Base-by-base conservation (phyloP, 2,113 vertebrate species). In the Acinonyx jubatus region DNA sequence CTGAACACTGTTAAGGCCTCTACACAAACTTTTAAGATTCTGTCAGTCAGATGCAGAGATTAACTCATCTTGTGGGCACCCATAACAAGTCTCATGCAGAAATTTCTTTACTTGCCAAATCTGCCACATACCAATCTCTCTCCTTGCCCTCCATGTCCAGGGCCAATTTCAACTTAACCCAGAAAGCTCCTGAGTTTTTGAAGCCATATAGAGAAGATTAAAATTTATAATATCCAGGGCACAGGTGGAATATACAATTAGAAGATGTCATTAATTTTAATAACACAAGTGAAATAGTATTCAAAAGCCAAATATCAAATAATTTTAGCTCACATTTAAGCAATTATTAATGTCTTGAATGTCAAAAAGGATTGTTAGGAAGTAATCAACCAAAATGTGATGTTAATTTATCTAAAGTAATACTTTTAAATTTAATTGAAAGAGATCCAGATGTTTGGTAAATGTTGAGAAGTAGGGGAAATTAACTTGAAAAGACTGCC, bases 381-480 rank as follows among this genome's bases (percentile, higher is more conserved):
- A 57, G 85, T 90, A 91, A 78, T 63, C 38, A 87, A 84, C 57
- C n/a, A 36, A 85, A 97, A 80, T 79, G 31, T 78, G 45, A 33
- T 63, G 7, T 23, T 95, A 63, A 55, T 33, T 83, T 94, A 78
- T 85, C 11, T 23, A 29, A 81, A 94, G 14, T 76, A 80, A 73
- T 92, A 68, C 12, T 61, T 94, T 48, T 52, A 65, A n/a, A 23
- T 61, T 2, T 76, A 76, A 89, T 83, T 76, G 38, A 76, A 14
- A 73, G 61, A 92, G 15, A 45, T 96, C 13, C 16, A 86, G 91
- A 68, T 93, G 25, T 11, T 93, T 89, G 45, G 3, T 63, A 78
- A 91, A 76, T 96, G 1, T 73, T 93, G 76, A 90, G 84, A 84
- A 91, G 3, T 71, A 61, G 27, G 85, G 15, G 23, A 76, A 92